phyloP scores from a whole-genome alignment of 2,113 vertebrate genomes.

The Microcebus jonahi region DNA sequence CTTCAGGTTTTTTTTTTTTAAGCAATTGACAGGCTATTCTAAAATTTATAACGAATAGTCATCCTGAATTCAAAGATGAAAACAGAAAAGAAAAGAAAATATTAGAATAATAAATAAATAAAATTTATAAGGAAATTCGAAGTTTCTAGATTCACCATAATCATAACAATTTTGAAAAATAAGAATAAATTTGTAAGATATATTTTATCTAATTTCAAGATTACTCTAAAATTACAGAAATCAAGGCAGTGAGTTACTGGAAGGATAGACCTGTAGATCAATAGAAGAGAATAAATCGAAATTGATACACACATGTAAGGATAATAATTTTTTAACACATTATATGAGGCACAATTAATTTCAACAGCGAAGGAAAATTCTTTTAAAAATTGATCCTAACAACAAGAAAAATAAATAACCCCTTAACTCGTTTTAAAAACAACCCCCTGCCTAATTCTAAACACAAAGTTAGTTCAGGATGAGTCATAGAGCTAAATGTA shows the following conservation, averaged over 20 bases:
- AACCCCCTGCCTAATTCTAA: background rate
- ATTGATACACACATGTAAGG: background rate
- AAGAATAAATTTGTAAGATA: background rate
- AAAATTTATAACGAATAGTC: background rate
- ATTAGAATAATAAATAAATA: too few species aligned
- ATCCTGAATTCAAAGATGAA: too few species aligned
- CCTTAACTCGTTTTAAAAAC: background rate
- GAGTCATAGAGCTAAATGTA: background rate
- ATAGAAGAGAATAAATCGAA: background rate
- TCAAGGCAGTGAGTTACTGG: background rate
- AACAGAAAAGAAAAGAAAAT: too few species aligned
- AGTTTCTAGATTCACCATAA: background rate
- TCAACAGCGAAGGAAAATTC: background rate
- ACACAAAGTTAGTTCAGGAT: background rate
- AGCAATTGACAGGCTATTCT: background rate
- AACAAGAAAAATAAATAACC: background rate
- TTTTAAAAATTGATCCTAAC: background rate
- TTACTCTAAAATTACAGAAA: background rate
- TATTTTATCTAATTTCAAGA: background rate
- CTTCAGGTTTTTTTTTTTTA: background rate
- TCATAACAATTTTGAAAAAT: background rate
- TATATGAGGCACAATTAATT: background rate
- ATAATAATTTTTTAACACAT: background rate
- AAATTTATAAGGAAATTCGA: background rate
- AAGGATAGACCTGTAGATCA: background rate